A percentile compares a stretch with the other conserved stretches of the same genome.
These are phyloP conservation scores for Silurus meridionalis DNA, from an alignment of 2,113 vertebrate species.

Conservation along the genomic window DNA sequence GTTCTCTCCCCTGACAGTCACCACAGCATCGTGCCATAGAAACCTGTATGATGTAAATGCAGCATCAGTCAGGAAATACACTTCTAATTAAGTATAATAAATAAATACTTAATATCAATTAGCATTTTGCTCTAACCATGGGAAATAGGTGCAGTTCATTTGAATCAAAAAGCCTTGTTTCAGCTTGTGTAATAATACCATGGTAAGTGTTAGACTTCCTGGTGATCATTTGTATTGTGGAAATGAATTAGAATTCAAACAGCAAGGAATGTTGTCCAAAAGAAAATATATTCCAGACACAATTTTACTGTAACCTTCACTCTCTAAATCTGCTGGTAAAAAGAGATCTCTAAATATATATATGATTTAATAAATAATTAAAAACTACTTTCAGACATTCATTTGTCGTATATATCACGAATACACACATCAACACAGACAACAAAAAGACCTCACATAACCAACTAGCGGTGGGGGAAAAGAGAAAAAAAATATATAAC, in stretches of 20 bases:
- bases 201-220: background rate
- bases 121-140: background rate
- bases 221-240: background rate
- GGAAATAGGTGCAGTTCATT: background rate
- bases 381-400: background rate
- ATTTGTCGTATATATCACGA: background rate
- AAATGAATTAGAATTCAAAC: background rate
- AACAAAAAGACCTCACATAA: background rate
- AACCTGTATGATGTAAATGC: background rate
- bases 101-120: background rate
- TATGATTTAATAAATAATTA: no score
- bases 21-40: constrained; percentile 42
- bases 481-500: constrained; percentile 22
- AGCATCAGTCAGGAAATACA: background rate
- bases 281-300: no score
- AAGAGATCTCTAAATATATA: background rate
- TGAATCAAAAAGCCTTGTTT: background rate
- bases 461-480: background rate
- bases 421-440: background rate
- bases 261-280: no score
- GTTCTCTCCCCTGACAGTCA: constrained; percentile 64
- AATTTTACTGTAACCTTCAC: background rate
- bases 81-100: background rate
- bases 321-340: background rate
- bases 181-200: background rate